Conservation (phyloP, 2,113 vertebrate genomes). For the Platichthys stellatus region DNA sequence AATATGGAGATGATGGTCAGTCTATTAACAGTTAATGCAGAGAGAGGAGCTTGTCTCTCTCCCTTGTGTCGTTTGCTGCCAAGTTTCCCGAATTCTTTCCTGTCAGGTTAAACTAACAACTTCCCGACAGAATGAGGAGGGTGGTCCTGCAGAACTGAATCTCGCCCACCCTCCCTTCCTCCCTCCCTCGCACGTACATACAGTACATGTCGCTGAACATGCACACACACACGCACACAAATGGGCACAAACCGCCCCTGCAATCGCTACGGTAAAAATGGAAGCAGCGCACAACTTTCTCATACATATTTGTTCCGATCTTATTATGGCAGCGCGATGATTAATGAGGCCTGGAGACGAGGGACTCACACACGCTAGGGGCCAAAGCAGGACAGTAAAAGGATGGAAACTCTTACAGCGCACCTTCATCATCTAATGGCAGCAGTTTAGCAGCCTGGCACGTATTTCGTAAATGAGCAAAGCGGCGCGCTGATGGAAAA, state of each 20-base stretch:
- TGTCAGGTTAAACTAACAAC: constrained; percentile 92
- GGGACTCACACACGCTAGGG: constrained; percentile 25
- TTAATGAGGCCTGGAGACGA: constrained; percentile 67
- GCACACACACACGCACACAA: background rate
- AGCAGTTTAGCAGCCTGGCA: constrained; percentile 65
- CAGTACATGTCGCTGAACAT: constrained; percentile 42
- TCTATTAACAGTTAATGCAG: constrained; percentile 80
- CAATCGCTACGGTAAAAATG: constrained; percentile 2
- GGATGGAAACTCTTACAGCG: constrained; percentile 74
- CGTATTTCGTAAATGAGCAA: constrained; percentile 62
- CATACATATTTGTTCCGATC: constrained; percentile 57
- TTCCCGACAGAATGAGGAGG: constrained; percentile 85
- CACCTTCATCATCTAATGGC: constrained; percentile 71
- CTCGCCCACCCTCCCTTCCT: constrained; percentile 37
- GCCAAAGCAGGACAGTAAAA: constrained; percentile 60
- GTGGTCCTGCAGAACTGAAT: constrained; percentile 79
- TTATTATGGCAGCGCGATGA: constrained; percentile 68
- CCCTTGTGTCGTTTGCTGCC: constrained; percentile 75
- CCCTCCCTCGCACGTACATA: constrained; percentile 21
- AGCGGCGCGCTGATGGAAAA: constrained; percentile 59
- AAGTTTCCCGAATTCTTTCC: constrained; percentile 86
- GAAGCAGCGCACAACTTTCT: constrained; percentile 37
- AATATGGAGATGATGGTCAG: constrained; percentile 63
- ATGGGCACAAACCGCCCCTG: constrained; percentile 22
- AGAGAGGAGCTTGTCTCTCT: constrained; percentile 70